These are phyloP conservation scores for Stramonita haemastoma DNA, from an alignment of 2,888 invertebrate genomes.

Conservation along the genomic window DNA sequence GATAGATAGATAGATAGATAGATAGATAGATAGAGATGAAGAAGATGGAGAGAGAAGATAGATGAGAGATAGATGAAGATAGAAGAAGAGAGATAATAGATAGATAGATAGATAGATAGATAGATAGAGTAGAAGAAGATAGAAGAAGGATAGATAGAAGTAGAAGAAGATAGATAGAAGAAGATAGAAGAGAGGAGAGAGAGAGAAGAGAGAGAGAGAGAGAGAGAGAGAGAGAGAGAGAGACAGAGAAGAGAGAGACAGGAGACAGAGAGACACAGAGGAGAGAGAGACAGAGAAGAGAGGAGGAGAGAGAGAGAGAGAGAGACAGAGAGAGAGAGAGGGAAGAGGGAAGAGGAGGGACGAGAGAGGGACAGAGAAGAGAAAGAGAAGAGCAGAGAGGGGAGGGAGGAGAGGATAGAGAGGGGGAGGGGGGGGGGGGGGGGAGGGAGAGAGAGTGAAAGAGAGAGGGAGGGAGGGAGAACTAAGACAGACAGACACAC, in stretches of 20 bases:
- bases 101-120: too few relatives aligned
- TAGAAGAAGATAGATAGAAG: too few relatives aligned
- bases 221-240: neutral
- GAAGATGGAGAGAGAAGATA: too few relatives aligned
- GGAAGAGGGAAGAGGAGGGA: too few relatives aligned
- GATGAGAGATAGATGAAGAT: too few relatives aligned
- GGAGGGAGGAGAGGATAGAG: neutral
- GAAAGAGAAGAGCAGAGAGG: neutral
- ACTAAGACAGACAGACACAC: too few relatives aligned
- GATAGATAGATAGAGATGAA: too few relatives aligned
- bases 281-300: neutral
- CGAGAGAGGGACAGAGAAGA: neutral
- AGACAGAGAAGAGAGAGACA: neutral
- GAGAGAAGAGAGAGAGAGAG: neutral
- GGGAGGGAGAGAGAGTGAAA: neutral
- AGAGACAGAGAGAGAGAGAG: neutral
- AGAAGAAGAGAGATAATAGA: too few relatives aligned
- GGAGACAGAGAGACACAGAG: neutral
- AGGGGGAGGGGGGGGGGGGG: too few relatives aligned
- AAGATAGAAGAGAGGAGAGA: neutral
- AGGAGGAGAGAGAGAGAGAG: neutral
- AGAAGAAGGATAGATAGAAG: too few relatives aligned
- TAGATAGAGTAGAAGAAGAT: too few relatives aligned
- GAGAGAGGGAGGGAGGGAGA: neutral
- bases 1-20: too few relatives aligned